phyloP scores from a whole-genome alignment of 1,140 invertebrate species.

The Charaxes varanes region DNA sequence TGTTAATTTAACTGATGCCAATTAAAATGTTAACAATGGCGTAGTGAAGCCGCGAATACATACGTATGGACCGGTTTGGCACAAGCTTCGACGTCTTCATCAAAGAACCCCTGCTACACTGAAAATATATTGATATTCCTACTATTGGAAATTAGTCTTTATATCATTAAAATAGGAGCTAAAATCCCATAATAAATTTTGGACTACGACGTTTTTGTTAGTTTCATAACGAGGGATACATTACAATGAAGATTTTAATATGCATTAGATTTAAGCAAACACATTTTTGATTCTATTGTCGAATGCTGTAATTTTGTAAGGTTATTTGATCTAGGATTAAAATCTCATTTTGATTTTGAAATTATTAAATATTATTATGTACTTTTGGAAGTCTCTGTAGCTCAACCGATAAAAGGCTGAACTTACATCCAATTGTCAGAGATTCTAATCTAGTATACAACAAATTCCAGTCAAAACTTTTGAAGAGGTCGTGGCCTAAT shows the following conservation, averaged over 20 bases:
- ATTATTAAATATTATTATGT: too few species aligned
- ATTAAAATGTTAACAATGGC: slow-evolving; percentile 69
- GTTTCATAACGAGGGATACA: slow-evolving; percentile 1
- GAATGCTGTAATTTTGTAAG: slow-evolving; percentile 4
- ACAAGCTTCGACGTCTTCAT: slow-evolving; percentile 44
- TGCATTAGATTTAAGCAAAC: slow-evolving; percentile 28
- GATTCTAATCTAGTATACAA: too few species aligned
- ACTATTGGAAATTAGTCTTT: neutral
- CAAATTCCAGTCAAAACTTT: too few species aligned
- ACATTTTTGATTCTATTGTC: slow-evolving; percentile 14
- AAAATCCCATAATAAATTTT: slow-evolving; percentile 13
- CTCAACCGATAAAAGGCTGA: too few species aligned
- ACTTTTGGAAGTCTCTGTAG: too few species aligned
- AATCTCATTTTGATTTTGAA: neutral
- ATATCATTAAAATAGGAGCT: slow-evolving; percentile 1
- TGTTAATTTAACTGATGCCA: slow-evolving; percentile 42
- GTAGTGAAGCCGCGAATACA: slow-evolving; percentile 39
- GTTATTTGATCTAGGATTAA: slow-evolving; percentile 8
- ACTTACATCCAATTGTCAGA: too few species aligned
- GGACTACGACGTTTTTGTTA: neutral
- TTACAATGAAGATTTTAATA: slow-evolving; percentile 32
- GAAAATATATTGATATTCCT: slow-evolving; percentile 1
- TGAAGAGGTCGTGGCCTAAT: too few species aligned
- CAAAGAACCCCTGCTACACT: slow-evolving; percentile 14
- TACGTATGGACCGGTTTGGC: slow-evolving; percentile 57